These are phyloP conservation scores for Chelonia mydas DNA, from an alignment of 2,797 vertebrate species.

Conservation along the genomic window DNA sequence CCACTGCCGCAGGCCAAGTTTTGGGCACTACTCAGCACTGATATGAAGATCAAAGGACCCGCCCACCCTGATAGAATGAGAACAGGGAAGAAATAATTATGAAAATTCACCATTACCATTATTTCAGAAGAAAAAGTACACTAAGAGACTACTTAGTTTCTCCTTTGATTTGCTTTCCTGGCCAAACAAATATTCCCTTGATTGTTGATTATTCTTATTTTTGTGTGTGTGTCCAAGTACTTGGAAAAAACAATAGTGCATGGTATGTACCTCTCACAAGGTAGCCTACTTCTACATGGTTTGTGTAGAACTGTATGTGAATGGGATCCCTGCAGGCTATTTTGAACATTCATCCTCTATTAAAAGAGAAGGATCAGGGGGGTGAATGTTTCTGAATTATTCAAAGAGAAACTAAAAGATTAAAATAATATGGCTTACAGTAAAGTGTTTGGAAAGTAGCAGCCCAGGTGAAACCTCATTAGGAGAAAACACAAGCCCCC, in stretches of 20 bases:
- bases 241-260: neutral
- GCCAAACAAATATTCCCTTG: neutral
- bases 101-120: neutral
- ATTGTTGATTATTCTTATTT: neutral
- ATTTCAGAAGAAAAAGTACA: neutral
- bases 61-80: neutral
- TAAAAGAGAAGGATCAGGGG: conserved; percentile 3
- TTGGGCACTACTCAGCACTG: neutral
- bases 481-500: neutral
- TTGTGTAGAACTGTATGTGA: neutral
- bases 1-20: neutral
- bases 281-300: accelerated
- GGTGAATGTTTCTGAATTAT: neutral
- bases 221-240: neutral
- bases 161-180: neutral
- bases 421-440: neutral
- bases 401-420: neutral
- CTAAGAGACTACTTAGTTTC: neutral
- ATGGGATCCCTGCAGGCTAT: neutral
- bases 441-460: neutral
- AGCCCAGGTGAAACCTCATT: neutral
- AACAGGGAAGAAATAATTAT: neutral
- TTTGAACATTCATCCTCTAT: neutral
- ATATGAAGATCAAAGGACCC: neutral
- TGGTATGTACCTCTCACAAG: neutral